These are phyloP conservation scores for Ditylenchus dipsaci DNA, from an alignment of 1,140 invertebrate genomes.

Conservation along the genomic window DNA sequence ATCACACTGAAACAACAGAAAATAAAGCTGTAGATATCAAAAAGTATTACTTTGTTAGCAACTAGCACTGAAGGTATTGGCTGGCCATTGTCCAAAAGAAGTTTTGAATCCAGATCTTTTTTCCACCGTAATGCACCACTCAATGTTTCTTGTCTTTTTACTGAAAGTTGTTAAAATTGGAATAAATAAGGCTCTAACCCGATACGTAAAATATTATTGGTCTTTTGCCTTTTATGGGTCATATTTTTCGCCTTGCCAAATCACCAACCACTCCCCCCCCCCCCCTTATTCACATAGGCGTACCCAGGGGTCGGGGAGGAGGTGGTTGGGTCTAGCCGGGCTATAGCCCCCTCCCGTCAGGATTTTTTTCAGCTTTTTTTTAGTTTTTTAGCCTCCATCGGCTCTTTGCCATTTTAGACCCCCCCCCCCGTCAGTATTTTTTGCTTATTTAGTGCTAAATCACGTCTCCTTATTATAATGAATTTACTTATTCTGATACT, in stretches of 20 bases:
- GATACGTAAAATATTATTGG: conserved; percentile 79
- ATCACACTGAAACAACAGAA: conserved; percentile 78
- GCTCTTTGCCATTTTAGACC: too few relatives aligned
- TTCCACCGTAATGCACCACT: conserved; percentile 96
- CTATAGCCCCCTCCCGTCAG: too few relatives aligned
- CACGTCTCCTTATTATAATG: too few relatives aligned
- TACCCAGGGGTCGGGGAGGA: neutral
- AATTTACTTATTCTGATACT: too few relatives aligned
- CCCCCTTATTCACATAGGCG: too few relatives aligned
- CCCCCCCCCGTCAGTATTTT: too few relatives aligned
- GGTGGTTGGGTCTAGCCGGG: too few relatives aligned
- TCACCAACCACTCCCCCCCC: too few relatives aligned
- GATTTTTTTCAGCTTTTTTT: too few relatives aligned
- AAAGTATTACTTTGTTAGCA: conserved; percentile 79
- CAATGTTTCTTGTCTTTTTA: conserved; percentile 73
- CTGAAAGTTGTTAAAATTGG: conserved; percentile 83
- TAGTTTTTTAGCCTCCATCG: too few relatives aligned
- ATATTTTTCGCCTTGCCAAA: conserved; percentile 62
- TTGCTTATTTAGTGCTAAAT: too few relatives aligned
- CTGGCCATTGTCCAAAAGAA: conserved; percentile 84
- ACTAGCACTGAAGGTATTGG: conserved; percentile 89
- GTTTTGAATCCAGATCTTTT: conserved; percentile 90
- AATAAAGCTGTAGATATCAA: conserved; percentile 3
- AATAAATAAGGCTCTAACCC: conserved; percentile 90
- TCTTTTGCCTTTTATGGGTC: conserved; percentile 6